These are phyloP conservation scores for Cynaeus angustus DNA, from an alignment of 2,888 invertebrate species.

Conservation along the genomic window DNA sequence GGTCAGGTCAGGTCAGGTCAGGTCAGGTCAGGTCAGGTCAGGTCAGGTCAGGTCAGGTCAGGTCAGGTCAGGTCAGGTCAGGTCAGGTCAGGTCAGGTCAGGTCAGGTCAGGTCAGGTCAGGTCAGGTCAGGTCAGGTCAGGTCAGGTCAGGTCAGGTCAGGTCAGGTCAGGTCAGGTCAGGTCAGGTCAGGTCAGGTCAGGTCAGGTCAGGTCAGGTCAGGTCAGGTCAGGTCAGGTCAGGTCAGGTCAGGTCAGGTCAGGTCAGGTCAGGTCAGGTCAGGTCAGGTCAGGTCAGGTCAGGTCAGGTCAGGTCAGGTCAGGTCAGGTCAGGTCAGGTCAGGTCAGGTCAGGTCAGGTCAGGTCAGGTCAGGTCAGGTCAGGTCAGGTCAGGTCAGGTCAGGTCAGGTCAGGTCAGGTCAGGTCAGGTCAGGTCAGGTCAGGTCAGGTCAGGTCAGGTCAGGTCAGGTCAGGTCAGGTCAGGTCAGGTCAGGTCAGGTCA, in stretches of 20 bases:
- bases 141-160: constrained; percentile 46
- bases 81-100: constrained; percentile 48
- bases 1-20: constrained; percentile 48
- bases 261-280: constrained; percentile 47
- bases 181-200: constrained; percentile 42
- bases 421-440: constrained; percentile 50
- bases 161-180: constrained; percentile 22
- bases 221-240: constrained; percentile 49
- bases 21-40: constrained; percentile 32
- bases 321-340: constrained; percentile 51
- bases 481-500: no score
- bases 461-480: constrained; percentile 49
- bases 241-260: constrained; percentile 48
- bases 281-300: constrained; percentile 47
- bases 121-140: constrained; percentile 48
- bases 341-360: constrained; percentile 50
- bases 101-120: constrained; percentile 48
- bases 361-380: constrained; percentile 50
- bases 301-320: constrained; percentile 47
- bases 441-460: constrained; percentile 49
- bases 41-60: constrained; percentile 32
- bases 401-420: constrained; percentile 50
- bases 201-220: constrained; percentile 45
- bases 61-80: constrained; percentile 48
- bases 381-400: constrained; percentile 49